Evolutionary conservation across 1,140 invertebrate genomes (phyloP), one percentile per base, ranked within the genome.

Genomic region (Lerema accius): DNA sequence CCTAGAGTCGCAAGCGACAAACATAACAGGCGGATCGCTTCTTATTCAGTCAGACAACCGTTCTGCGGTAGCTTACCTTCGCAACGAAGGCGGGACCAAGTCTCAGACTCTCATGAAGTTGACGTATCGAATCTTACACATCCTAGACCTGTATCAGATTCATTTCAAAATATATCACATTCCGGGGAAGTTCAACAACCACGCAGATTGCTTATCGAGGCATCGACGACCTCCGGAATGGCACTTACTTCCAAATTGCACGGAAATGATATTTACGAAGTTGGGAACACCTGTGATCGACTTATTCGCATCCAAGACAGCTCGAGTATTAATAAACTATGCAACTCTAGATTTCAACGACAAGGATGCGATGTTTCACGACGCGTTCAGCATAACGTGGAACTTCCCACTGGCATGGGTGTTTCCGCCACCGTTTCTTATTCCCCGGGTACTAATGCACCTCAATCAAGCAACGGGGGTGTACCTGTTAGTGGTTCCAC

Each of bases 1-100:
- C 0, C 28, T 87, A 4, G n/a, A 67, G 40, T 50, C 9, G 13
- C 45, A 78, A 10, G 49, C 23, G 23, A 59, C 9, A 5, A 17
- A 13, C 15, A 35, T 72, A 15, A 6, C 10, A 26, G 16, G 58
- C n/a, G 61, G 15, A 14, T 51, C 63, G 0, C 28, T 84, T 0
- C 49, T 78, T 9, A 39, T 85, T 4, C 85, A 85, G 49, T 72
- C 71, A 58, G 81, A 88, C 80, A 88, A 77, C 69, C 69, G 48
- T n/a, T 83, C 84, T 1, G 63, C 71, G 0, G 72, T 86, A n/a
- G 58, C 79, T 0, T 70, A 83, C 39, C 49, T 88, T 10, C 60
- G 63, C 43, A 84, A 80, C 17, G 76, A 84, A 59, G 80, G 81
- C 2, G 81, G 84, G 4, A 82, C 78, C 14, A 81, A 62, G 55